Conservation (phyloP, 2,888 invertebrate species). For the Adineta ricciae region DNA sequence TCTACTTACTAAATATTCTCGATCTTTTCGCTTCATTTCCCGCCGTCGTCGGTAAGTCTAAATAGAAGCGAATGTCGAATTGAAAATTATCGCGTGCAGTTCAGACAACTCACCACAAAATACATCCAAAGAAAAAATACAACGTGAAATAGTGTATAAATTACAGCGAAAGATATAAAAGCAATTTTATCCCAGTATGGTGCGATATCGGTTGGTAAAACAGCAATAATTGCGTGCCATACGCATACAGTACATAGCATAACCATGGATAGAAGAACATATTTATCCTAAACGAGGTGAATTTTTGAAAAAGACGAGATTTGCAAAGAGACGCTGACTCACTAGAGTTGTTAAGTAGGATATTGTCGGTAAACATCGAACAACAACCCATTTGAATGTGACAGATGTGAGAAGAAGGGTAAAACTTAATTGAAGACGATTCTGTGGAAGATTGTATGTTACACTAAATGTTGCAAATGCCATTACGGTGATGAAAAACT, state of each 20-base stretch:
- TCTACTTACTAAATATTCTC: slow-evolving; percentile 38
- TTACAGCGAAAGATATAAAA: slow-evolving; percentile 37
- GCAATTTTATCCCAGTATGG: slow-evolving; percentile 26
- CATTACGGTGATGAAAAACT: slow-evolving; percentile 48
- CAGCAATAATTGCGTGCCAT: slow-evolving; percentile 41
- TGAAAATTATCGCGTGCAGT: background rate
- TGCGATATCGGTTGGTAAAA: background rate
- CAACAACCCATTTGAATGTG: slow-evolving; percentile 49
- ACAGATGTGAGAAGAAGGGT: slow-evolving; percentile 48
- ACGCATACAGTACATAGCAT: slow-evolving; percentile 43
- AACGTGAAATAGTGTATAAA: slow-evolving; percentile 43
- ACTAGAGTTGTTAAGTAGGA: slow-evolving; percentile 49
- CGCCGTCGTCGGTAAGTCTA: slow-evolving; percentile 39
- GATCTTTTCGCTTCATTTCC: slow-evolving; percentile 40
- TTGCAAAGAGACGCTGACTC: too few species aligned
- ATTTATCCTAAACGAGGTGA: slow-evolving; percentile 41
- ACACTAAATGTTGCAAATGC: slow-evolving; percentile 48
- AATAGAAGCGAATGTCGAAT: too few species aligned
- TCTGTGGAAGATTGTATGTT: slow-evolving; percentile 42
- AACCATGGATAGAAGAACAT: slow-evolving; percentile 43
- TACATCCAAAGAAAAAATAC: slow-evolving; percentile 43
- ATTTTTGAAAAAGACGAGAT: too few species aligned
- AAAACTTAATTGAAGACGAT: slow-evolving; percentile 47
- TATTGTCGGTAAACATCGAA: slow-evolving; percentile 46
- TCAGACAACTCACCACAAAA: slow-evolving; percentile 40